Percentiles rank a stretch among this genome's conserved stretches.
These are phyloP conservation scores for Corella eumyota DNA, from an alignment of 23 tunicate genomes.

Conservation along the genomic window DNA sequence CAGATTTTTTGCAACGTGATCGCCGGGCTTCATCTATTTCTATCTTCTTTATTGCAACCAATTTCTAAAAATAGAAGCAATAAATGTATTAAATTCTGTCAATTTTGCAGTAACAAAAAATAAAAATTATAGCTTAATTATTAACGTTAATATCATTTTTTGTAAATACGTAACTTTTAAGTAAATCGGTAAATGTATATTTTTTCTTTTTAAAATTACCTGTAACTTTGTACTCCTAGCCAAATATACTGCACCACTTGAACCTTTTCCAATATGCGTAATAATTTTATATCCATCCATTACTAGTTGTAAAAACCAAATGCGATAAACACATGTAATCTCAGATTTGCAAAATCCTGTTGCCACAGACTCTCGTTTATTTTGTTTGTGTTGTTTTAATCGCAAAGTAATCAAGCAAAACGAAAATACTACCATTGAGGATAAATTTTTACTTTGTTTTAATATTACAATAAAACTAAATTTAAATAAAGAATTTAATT, in stretches of 20 bases:
- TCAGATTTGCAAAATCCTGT: no score
- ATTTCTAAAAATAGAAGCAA: slow-evolving; percentile 54
- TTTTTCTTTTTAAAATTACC: slow-evolving; percentile 9
- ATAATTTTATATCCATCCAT: slow-evolving; percentile 79
- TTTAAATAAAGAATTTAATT: no score
- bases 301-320: no score
- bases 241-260: slow-evolving; percentile 72
- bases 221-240: slow-evolving; percentile 50
- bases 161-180: no score
- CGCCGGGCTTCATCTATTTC: slow-evolving; percentile 69
- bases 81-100: not conserved
- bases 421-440: no score
- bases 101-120: not conserved
- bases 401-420: no score
- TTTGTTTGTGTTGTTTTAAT: no score
- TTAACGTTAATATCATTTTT: not conserved
- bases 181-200: not conserved
- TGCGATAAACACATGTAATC: no score
- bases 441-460: no score
- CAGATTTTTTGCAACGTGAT: slow-evolving; percentile 69
- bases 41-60: slow-evolving; percentile 77
- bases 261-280: slow-evolving; percentile 77
- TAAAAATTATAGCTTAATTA: not conserved
- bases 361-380: no score
- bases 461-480: no score